Percentiles rank a stretch among this genome's conserved stretches.
Evolutionary conservation across 2,888 invertebrate genomes (phyloP).

Genomic region (Aphodius sticticus): DNA sequence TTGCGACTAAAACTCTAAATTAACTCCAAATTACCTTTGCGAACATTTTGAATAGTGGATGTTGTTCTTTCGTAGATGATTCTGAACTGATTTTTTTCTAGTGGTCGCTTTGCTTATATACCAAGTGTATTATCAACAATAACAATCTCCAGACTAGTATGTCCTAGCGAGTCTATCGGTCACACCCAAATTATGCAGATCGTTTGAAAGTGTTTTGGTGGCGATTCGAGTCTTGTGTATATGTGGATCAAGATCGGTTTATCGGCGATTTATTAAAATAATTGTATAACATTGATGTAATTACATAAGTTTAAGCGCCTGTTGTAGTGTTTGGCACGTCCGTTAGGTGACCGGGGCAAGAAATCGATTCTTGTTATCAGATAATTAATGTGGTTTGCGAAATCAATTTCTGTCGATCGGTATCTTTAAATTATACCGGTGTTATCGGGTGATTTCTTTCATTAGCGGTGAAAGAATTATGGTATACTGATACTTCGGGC

Average conservation of each 20-base stretch:
- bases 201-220: conserved; percentile 4
- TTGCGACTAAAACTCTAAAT: background rate
- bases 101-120: background rate
- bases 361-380: conserved; percentile 4
- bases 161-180: background rate
- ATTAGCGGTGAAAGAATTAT: background rate
- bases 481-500: background rate
- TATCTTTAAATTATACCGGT: background rate
- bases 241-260: background rate
- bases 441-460: background rate
- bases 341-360: background rate
- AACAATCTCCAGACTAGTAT: background rate
- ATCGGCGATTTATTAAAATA: background rate
- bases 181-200: conserved; percentile 4
- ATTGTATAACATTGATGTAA: background rate
- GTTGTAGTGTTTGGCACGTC: background rate
- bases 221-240: background rate
- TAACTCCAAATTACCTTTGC: background rate
- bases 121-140: background rate
- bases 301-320: background rate
- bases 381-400: background rate
- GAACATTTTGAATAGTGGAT: background rate
- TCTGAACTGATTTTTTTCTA: background rate
- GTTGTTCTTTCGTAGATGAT: background rate
- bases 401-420: background rate